Evolutionary conservation across 2,113 vertebrate species (phyloP), one percentile per base, ranked within the genome.

Genomic region (Sorex araneus): DNA sequence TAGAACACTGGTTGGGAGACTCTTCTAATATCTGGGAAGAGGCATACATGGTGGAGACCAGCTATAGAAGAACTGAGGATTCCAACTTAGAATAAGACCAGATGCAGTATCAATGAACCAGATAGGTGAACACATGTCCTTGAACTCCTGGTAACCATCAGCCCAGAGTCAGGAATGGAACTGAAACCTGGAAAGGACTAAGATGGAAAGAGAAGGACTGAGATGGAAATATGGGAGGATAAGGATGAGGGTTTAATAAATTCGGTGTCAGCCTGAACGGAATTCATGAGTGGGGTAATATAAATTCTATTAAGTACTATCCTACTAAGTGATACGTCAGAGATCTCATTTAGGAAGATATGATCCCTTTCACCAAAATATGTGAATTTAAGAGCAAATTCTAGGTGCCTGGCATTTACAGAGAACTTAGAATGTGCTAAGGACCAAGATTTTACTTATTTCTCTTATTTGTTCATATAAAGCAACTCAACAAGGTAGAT

Each of bases 301-400:
- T 63, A 32, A 80, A 90, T n/a, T 40, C 18, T 85, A 47, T 80
- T 81, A 76, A 54, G 92, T n/a, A 81, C 30, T 16, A 74, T 32
- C 34, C 63, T 69, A 43, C 43, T 70, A 66, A 69, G 77, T 66
- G 75, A 66, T 73, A 82, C 19, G 28, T 66, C 23, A 21, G 9
- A 25, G 43, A 83, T 69, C 60, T 54, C 74, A 67, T 32, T 21
- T 57, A 13, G 30, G 9, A 21, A 5, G 8, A 74, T 54, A 69
- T 23, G 25, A 13, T 13, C 21, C 25, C 27, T 75, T 43, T 84
- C 50, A 69, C 36, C 45, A 60, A 73, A 82, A 91, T 8, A 4
- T 30, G 40, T 19, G 32, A 89, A 15, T 73, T 81, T 92, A 89
- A 79, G 64, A 82, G 76, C 81, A 19, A 64, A 77, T 85, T 91